Base-by-base conservation (phyloP, 1,140 invertebrate species). In the Mactra quadrangularis region DNA sequence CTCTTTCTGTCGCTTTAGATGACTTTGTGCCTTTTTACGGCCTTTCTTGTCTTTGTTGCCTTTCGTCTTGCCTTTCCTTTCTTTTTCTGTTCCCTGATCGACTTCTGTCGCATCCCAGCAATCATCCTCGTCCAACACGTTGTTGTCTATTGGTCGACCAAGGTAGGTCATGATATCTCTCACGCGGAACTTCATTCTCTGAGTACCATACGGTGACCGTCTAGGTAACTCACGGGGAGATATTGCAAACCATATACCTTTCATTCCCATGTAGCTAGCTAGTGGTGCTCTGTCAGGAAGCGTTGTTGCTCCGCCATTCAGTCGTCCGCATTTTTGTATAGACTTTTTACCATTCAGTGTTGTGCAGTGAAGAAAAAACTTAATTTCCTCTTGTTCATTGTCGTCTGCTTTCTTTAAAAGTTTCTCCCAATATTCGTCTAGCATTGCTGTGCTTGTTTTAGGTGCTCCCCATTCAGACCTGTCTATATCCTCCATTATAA, bases 281-380 rank as follows among this genome's bases (percentile, higher is more conserved):
- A 79, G 35, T 6, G 76, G 76, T 25, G 62, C 76, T n/a, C 64
- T 17, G 3, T 27, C 62, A 15, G 76, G 76, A 15, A 79, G 47
- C n/a, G 38, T 50, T 7, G 76, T 79, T 38, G 68, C 7, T 25
- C 76, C 60, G 17, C 76, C 76, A 41, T 22, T 50, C 19, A 79
- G 38, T 33, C 27, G 19, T 25, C 64, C 64, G 52, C 47, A 55
- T 27, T 55, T 68, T n/a, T n/a, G 25, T 41, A 79, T 79, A 17
- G 27, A 41, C 17, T 68, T 53, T 31, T 68, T 66, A 19, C 76
- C 76, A 25, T 53, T 79, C 27, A 68, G 17, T 29, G 76, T 45
- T 29, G 76, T 68, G 35, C 76, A 79, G 33, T 79, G 76, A 4
- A 79, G n/a, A n/a, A n/a, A n/a, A n/a, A n/a, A n/a, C n/a, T n/a